Conservation (phyloP, 2,888 invertebrate species). For the Coenonympha arcania region DNA sequence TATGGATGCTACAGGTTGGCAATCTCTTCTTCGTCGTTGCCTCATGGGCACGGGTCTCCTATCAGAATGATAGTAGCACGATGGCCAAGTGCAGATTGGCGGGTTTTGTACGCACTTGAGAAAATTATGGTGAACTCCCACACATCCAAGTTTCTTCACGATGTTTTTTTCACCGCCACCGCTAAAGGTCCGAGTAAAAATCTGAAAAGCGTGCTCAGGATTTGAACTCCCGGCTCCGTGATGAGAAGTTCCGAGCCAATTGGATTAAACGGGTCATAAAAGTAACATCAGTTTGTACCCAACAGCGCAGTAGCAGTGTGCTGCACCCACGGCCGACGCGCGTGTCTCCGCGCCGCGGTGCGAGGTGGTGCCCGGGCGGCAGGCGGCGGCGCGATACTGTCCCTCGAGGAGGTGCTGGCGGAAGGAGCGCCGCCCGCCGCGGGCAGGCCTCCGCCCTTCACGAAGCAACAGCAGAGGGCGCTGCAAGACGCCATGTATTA, state of each 20-base stretch:
- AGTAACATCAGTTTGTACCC: conserved; percentile 8
- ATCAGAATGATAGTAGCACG: too few relatives aligned
- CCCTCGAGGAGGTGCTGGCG: conserved; percentile 91
- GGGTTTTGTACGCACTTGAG: too few relatives aligned
- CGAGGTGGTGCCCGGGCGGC: conserved; percentile 74
- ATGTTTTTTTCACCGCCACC: too few relatives aligned
- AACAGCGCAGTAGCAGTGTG: conserved; percentile 89
- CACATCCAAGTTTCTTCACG: too few relatives aligned
- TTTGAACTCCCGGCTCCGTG: too few relatives aligned
- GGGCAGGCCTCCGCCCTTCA: conserved; percentile 72
- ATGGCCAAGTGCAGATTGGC: too few relatives aligned
- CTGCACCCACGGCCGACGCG: conserved; percentile 88
- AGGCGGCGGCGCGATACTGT: conserved; percentile 81
- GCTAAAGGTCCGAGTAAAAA: too few relatives aligned
- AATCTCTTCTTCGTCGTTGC: too few relatives aligned
- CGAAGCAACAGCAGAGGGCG: conserved; percentile 87
- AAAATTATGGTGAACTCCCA: too few relatives aligned
- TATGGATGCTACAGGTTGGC: conserved; percentile 88
- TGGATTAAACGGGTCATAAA: background rate
- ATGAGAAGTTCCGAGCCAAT: background rate
- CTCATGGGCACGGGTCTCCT: too few relatives aligned
- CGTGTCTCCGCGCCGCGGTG: conserved; percentile 80
- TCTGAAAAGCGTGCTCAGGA: too few relatives aligned
- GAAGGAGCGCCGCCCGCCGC: conserved; percentile 76
- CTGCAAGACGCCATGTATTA: conserved; percentile 96